phyloP scores from a whole-genome alignment of 2,113 vertebrate genomes.

The Pteruthius melanotis region DNA sequence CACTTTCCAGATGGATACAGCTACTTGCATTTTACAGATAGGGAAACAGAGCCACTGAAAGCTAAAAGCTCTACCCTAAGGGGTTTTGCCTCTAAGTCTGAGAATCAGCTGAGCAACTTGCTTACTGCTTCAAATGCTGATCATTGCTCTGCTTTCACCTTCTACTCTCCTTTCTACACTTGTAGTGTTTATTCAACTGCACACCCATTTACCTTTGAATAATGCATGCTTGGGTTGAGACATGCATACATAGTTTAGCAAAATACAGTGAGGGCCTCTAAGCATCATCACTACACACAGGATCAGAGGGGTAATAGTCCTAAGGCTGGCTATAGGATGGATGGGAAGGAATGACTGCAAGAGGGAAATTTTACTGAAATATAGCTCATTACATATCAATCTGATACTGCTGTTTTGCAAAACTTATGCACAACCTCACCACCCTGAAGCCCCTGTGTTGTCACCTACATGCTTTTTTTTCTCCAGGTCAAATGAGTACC shows the following conservation, averaged over 20 bases:
- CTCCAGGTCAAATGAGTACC: background rate
- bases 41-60: background rate
- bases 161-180: background rate
- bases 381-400: background rate
- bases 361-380: background rate
- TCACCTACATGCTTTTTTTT: background rate
- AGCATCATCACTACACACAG: background rate
- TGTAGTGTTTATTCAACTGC: background rate
- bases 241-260: background rate
- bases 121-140: background rate
- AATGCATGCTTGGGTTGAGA: background rate
- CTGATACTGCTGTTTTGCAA: background rate
- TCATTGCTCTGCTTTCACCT: background rate
- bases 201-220: background rate
- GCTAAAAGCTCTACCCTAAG: background rate
- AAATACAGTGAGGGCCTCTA: background rate
- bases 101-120: background rate
- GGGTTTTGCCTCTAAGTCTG: background rate
- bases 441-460: background rate
- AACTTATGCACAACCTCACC: background rate
- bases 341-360: background rate
- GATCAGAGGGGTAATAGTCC: background rate
- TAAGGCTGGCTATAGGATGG: background rate
- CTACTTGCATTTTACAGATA: background rate
- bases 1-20: background rate